These are phyloP conservation scores for Listronotus oregonensis DNA, from an alignment of 1,140 invertebrate species.

Conservation along the genomic window DNA sequence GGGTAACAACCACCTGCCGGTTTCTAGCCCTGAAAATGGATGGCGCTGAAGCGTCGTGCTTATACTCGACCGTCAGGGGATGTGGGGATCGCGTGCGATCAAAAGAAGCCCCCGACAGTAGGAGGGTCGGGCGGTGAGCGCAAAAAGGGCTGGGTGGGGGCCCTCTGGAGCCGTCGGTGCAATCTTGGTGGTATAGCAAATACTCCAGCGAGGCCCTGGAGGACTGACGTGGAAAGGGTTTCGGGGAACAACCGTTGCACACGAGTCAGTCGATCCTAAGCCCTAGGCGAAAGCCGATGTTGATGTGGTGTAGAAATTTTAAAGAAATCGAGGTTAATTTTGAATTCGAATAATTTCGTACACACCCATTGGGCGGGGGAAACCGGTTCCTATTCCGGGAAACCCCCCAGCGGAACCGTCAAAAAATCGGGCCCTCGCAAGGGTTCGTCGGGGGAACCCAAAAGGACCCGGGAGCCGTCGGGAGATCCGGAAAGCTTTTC, in stretches of 20 bases:
- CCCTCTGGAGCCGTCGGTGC: slow-evolving; percentile 79
- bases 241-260: slow-evolving; percentile 88
- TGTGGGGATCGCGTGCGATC: no score
- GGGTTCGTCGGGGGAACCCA: slow-evolving; percentile 67
- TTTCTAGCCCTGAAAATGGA: slow-evolving; percentile 91
- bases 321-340: no score
- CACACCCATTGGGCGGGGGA: slow-evolving; percentile 64
- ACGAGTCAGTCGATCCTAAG: slow-evolving; percentile 88
- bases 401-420: slow-evolving; percentile 73
- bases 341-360: no score
- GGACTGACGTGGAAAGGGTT: slow-evolving; percentile 88
- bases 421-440: slow-evolving; percentile 66
- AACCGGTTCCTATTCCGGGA: slow-evolving; percentile 75
- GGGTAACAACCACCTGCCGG: slow-evolving; percentile 88
- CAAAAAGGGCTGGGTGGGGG: slow-evolving; percentile 77
- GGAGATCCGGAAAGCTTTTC: slow-evolving; percentile 69
- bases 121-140: slow-evolving; percentile 74
- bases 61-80: slow-evolving; percentile 58
- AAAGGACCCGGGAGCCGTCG: slow-evolving; percentile 73
- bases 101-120: slow-evolving; percentile 66
- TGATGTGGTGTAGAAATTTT: slow-evolving; percentile 52
- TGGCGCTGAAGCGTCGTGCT: slow-evolving; percentile 66
- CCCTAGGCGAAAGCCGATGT: slow-evolving; percentile 68
- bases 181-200: slow-evolving; percentile 91
- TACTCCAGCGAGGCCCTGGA: slow-evolving; percentile 78